Evolutionary conservation across 2,113 vertebrate species (phyloP).

Genomic region (Todiramphus chloris): DNA sequence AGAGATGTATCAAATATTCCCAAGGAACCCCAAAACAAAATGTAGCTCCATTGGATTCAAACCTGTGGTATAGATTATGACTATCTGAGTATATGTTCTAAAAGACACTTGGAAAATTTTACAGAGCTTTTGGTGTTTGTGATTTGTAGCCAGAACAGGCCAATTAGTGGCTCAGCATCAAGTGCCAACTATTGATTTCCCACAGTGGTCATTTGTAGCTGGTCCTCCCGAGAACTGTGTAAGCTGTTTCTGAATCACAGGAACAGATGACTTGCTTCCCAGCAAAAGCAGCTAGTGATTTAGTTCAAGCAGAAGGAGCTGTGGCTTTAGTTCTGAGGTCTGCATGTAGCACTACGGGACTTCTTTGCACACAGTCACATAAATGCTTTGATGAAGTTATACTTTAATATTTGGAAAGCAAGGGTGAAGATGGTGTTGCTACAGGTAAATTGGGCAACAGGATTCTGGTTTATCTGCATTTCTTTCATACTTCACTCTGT

Average conservation of each 20-base stretch:
- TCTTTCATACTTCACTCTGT: neutral
- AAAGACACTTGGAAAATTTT: neutral
- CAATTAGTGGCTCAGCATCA: neutral
- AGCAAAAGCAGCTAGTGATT: neutral
- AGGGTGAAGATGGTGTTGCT: neutral
- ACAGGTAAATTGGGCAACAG: neutral
- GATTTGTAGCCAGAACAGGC: neutral
- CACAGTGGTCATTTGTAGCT: neutral
- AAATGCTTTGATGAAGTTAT: neutral
- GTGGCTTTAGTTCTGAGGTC: neutral
- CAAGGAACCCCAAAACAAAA: neutral
- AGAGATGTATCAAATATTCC: neutral
- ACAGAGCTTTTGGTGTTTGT: neutral
- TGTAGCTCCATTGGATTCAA: neutral
- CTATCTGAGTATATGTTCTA: neutral
- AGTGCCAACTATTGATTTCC: neutral
- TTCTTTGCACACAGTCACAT: neutral
- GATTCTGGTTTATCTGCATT: neutral
- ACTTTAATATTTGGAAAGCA: neutral
- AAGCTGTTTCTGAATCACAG: neutral
- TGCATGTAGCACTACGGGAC: neutral
- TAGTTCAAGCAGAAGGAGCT: neutral
- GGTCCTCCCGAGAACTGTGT: neutral
- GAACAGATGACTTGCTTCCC: neutral
- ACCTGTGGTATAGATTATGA: neutral